Percentiles rank a stretch among this genome's conserved stretches.
phyloP scores from a whole-genome alignment of 2,113 vertebrate species.

The Shinisaurus crocodilurus region DNA sequence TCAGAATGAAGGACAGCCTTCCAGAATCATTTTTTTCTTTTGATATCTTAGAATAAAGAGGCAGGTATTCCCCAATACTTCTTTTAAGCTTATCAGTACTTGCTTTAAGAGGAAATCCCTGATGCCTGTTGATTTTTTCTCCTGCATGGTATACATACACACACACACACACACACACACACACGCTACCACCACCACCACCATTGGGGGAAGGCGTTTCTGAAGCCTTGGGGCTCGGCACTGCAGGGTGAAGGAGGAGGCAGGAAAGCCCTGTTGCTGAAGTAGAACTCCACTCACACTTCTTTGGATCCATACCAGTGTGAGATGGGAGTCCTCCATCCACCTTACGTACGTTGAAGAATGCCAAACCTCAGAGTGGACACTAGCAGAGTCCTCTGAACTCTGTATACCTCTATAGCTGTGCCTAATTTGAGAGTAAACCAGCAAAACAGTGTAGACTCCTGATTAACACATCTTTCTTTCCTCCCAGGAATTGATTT shows the following conservation, averaged over 20 bases:
- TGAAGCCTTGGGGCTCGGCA: no score
- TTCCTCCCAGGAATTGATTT: conserved; percentile 94
- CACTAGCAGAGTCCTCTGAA: no score
- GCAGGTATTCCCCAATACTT: no score
- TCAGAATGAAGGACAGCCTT: no score
- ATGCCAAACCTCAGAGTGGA: neutral
- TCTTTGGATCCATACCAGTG: neutral
- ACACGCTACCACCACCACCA: no score
- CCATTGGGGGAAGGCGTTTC: no score
- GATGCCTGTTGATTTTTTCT: neutral
- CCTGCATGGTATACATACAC: no score
- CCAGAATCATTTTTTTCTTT: no score
- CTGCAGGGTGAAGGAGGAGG: neutral
- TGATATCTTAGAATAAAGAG: no score
- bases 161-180: no score
- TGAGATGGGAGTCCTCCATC: neutral
- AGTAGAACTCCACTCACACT: neutral
- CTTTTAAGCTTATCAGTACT: neutral
- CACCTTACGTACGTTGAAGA: neutral
- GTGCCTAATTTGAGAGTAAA: no score
- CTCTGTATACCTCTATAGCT: neutral
- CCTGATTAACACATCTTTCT: conserved; percentile 50
- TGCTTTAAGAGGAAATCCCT: neutral
- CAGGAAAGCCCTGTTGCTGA: neutral
- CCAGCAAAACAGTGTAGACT: no score